A percentile compares a stretch with the other conserved stretches of the same genome.
Evolutionary conservation across 2,113 vertebrate species (phyloP).

Genomic region (Anguilla japonica): DNA sequence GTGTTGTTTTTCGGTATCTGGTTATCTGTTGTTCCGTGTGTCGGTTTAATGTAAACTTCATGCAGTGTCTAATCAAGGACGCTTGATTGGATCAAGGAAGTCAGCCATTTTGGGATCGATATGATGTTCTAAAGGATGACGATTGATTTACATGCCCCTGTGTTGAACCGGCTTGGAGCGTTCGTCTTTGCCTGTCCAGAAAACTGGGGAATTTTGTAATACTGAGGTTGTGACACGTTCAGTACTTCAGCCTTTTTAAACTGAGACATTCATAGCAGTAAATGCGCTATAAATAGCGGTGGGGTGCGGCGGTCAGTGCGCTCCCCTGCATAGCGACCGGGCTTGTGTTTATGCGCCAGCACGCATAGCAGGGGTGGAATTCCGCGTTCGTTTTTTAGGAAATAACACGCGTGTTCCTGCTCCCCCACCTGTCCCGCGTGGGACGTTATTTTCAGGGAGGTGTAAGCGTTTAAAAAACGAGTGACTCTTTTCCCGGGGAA

Average conservation of each 20-base stretch:
- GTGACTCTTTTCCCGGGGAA: not conserved
- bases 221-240: constrained; percentile 5
- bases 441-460: not conserved
- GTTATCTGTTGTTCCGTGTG: not conserved
- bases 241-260: constrained; percentile 40
- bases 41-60: not conserved
- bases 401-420: not conserved
- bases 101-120: not conserved
- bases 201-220: constrained; percentile 2
- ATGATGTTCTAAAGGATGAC: not conserved
- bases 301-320: constrained; percentile 25
- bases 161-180: not conserved
- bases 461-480: not conserved
- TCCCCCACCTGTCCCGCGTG: not conserved
- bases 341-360: not conserved
- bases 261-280: constrained; percentile 46
- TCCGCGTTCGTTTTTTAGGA: not conserved
- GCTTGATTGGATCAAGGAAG: not conserved
- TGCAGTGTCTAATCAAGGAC: not conserved
- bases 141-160: not conserved
- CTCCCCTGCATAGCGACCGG: constrained; percentile 41
- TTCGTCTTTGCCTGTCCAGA: not conserved
- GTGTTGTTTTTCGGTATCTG: not conserved
- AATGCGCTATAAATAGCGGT: constrained; percentile 60
- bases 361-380: not conserved